phyloP scores from a whole-genome alignment of 2,113 vertebrate genomes.

The Dipodomys spectabilis region DNA sequence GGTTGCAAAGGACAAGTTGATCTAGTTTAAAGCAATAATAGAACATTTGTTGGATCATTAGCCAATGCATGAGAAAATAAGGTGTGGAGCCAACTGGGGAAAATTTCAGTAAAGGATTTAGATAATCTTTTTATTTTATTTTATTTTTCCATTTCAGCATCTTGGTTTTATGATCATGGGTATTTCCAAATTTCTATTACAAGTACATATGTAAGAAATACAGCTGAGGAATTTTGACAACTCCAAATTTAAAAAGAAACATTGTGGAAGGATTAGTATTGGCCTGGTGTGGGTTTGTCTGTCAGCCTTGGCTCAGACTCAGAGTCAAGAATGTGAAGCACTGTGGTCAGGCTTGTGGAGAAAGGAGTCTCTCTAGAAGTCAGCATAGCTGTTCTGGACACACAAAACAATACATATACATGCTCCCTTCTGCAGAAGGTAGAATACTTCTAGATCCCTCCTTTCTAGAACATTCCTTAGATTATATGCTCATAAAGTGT shows the following conservation, averaged over 20 bases:
- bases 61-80: not conserved
- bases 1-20: constrained; percentile 31
- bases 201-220: constrained; percentile 33
- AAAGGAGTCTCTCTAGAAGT: not conserved
- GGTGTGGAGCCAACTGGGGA: not conserved
- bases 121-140: not conserved
- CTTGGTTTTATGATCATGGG: constrained; percentile 23
- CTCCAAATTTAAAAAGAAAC: not conserved
- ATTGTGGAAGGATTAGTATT: not conserved
- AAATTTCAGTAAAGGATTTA: not conserved
- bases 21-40: not conserved
- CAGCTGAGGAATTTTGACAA: not conserved
- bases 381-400: not conserved
- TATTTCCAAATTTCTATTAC: constrained; percentile 13
- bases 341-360: not conserved
- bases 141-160: constrained; percentile 5
- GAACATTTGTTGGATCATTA: not conserved
- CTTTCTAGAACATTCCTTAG: not conserved
- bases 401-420: not conserved
- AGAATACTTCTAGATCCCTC: not conserved
- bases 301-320: not conserved
- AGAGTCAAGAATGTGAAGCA: not conserved
- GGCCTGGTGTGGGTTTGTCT: not conserved
- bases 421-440: not conserved
- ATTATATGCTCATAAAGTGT: not conserved